Evolutionary conservation across 1,140 invertebrate species (phyloP).

Genomic region (Spodoptera litura): DNA sequence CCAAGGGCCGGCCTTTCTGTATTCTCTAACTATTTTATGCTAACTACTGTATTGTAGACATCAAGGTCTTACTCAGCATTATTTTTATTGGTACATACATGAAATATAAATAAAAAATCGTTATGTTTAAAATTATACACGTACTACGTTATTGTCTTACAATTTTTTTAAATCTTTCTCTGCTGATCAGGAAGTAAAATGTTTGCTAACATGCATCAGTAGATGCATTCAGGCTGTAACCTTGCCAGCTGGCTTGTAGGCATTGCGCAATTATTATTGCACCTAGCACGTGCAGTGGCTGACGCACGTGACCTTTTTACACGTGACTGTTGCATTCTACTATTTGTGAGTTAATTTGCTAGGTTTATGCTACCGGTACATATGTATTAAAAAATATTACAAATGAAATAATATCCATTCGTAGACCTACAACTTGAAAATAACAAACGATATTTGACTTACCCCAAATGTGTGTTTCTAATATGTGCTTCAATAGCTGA

Average conservation of each 20-base stretch:
- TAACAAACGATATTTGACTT: constrained; percentile 72
- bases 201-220: constrained; percentile 25
- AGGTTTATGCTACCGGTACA: constrained; percentile 1
- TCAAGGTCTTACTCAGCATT: constrained; percentile 11
- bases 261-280: constrained; percentile 61
- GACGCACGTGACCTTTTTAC: constrained; percentile 55
- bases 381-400: background rate
- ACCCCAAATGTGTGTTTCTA: constrained; percentile 93
- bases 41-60: constrained; percentile 31
- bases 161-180: constrained; percentile 1
- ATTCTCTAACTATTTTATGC: constrained; percentile 37
- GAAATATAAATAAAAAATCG: too few species aligned
- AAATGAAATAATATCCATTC: too few species aligned
- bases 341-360: constrained; percentile 43
- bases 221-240: constrained; percentile 44
- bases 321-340: constrained; percentile 56
- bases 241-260: constrained; percentile 57
- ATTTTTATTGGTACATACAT: background rate
- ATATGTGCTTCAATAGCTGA: constrained; percentile 94
- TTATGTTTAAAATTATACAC: too few species aligned
- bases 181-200: constrained; percentile 48
- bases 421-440: background rate
- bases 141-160: background rate
- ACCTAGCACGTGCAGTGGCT: constrained; percentile 51
- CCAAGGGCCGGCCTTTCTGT: constrained; percentile 69